A percentile compares a stretch with the other conserved stretches of the same genome.
Conservation (phyloP, 2,113 vertebrate species). For the Rhynchomys soricoides region DNA sequence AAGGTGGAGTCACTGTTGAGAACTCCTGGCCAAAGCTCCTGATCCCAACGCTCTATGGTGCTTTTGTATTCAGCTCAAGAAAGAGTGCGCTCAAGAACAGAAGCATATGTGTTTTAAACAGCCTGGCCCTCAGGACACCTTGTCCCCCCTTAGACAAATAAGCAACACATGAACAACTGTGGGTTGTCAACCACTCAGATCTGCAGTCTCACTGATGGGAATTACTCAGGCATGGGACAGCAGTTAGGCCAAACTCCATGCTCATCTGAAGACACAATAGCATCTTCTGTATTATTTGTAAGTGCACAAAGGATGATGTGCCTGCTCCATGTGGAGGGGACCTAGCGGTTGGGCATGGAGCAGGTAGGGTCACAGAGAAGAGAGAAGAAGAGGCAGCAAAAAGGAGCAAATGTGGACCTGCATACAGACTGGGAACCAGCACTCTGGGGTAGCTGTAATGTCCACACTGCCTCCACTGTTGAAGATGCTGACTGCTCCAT, state of each 20-base stretch:
- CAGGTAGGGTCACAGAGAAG: not conserved
- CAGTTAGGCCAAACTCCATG: accelerated
- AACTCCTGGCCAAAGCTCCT: not conserved
- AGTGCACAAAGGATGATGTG: no score
- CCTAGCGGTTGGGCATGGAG: not conserved
- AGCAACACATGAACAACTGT: accelerated
- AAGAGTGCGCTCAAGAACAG: accelerated
- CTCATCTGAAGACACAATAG: no score
- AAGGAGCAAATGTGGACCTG: no score
- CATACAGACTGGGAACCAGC: no score
- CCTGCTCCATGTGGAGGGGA: no score
- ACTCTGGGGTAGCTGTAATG: not conserved
- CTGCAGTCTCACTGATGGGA: accelerated
- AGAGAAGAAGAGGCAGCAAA: not conserved
- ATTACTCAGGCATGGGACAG: no score
- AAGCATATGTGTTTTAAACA: accelerated
- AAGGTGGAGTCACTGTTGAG: accelerated
- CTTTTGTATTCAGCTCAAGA: accelerated
- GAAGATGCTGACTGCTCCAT: no score
- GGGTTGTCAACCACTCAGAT: accelerated
- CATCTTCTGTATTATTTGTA: not conserved
- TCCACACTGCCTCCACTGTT: not conserved
- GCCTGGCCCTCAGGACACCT: accelerated
- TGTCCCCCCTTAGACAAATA: not conserved
- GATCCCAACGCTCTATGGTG: accelerated